Evolutionary conservation across 2,797 vertebrate species (phyloP), one percentile per base, ranked within the genome.

Genomic region (Sebastes minor): DNA sequence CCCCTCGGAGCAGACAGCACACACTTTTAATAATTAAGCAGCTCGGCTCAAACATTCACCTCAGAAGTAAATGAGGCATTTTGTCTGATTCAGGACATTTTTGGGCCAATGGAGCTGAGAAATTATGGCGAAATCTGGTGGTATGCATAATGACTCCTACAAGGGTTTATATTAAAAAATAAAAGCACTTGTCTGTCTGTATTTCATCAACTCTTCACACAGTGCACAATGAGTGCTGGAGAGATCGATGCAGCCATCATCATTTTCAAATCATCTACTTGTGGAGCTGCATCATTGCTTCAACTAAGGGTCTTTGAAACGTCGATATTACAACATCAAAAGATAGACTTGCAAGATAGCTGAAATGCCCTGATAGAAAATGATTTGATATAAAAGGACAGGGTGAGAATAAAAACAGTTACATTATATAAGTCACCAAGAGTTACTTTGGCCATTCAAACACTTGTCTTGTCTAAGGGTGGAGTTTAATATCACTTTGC

Each of bases 11-110:
- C 74, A 72, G 78, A 77, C 74, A 56, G 72, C 74, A 74, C 81
- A 82, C 84, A 85, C 80, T 81, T 85, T 82, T 75, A 76, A 75
- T 89, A 64, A 88, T 91, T 67, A 86, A 66, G 75, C 18, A 20
- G 76, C 35, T 22, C 53, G 56, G 63, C 68, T 82, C 74, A 53
- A 30, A 55, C 52, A n/a, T 27, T 59, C 49, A 68, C 23, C 20
- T 20, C 2, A 42, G 25, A 42, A 30, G 27, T 25, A 71, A 71
- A 68, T 20, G 25, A 56, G 12, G 5, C 22, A 27, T 61, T 71
- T 62, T 33, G 65, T 66, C 11, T 56, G 38, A 75, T 27, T 42
- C 2, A 11, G 27, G 8, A 42, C 20, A 56, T 71, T 55, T 71
- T 42, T 35, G 1, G 3, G 11, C 11, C 4, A 73, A 5, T 27